Evolutionary conservation across 1,140 invertebrate genomes (phyloP).

Genomic region (Musca vetustissima): DNA sequence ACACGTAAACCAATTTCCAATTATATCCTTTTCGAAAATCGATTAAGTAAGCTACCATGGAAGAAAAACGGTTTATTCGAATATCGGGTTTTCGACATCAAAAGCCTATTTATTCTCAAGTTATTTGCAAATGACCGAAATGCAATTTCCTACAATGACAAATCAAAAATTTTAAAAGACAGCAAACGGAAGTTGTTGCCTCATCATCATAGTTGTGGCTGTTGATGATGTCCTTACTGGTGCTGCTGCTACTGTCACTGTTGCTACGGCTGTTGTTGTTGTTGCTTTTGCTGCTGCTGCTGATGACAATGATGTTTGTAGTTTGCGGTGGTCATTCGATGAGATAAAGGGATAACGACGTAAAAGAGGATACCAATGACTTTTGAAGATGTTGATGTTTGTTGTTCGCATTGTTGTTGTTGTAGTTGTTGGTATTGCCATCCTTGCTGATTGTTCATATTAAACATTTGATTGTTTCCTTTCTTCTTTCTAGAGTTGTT

Average conservation of each 20-base stretch:
- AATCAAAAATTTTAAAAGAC: slow-evolving; percentile 20
- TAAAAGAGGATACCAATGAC: no score
- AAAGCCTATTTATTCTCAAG: no score
- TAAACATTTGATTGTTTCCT: slow-evolving; percentile 11
- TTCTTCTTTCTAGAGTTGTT: not conserved
- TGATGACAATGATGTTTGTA: not conserved
- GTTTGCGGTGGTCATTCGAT: not conserved
- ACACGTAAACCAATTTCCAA: no score
- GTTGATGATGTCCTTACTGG: not conserved
- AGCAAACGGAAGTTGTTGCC: slow-evolving; percentile 20
- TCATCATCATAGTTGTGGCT: slow-evolving; percentile 6
- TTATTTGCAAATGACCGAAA: not conserved
- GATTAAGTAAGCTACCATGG: no score
- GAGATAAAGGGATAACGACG: no score
- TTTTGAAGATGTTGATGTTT: not conserved
- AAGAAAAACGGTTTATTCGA: no score
- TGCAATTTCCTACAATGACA: slow-evolving; percentile 22
- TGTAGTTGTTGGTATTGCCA: no score
- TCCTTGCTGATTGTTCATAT: slow-evolving; percentile 16
- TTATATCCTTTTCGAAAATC: no score
- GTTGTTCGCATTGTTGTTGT: not conserved
- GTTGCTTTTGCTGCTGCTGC: no score
- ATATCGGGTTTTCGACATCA: no score
- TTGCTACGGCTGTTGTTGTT: no score
- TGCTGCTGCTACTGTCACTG: no score